These are phyloP conservation scores for Malurus melanocephalus DNA, from an alignment of 2,113 vertebrate genomes.

Conservation along the genomic window DNA sequence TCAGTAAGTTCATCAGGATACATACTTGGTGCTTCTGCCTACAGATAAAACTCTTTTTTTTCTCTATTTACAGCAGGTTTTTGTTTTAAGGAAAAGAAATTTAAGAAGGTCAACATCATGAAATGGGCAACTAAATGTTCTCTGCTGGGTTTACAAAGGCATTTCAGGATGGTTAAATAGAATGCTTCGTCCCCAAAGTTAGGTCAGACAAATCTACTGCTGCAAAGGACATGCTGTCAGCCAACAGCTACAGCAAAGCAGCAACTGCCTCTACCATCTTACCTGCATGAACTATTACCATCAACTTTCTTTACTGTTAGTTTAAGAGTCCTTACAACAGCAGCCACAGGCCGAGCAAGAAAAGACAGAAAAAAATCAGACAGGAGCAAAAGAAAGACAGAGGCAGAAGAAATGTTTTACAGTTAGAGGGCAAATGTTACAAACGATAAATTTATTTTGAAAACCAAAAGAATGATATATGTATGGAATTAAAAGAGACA, in stretches of 20 bases:
- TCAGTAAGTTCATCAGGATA: not conserved
- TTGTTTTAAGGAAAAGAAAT: not conserved
- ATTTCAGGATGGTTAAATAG: constrained; percentile 15
- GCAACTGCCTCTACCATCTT: constrained; percentile 70
- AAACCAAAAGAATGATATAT: constrained; percentile 34
- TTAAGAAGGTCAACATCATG: not conserved
- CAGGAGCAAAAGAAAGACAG: constrained; percentile 61
- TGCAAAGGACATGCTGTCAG: constrained; percentile 26
- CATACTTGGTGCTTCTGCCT: not conserved
- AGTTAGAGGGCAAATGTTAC: constrained; percentile 31
- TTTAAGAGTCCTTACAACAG: constrained; percentile 83
- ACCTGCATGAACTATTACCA: constrained; percentile 86
- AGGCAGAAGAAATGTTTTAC: constrained; percentile 56
- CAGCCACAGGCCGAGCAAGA: constrained; percentile 74
- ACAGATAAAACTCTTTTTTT: not conserved
- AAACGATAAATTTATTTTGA: constrained; percentile 12
- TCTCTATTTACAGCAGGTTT: not conserved
- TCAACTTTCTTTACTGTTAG: constrained; percentile 87
- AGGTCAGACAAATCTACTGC: constrained; percentile 31
- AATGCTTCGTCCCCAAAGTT: not conserved
- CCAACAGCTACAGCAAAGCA: constrained; percentile 45
- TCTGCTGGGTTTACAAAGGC: constrained; percentile 5
- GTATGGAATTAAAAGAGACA: not conserved
- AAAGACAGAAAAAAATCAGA: constrained; percentile 72
- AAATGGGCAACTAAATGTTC: not conserved